phyloP scores from a whole-genome alignment of 2,113 vertebrate genomes.

The Promerops cafer region DNA sequence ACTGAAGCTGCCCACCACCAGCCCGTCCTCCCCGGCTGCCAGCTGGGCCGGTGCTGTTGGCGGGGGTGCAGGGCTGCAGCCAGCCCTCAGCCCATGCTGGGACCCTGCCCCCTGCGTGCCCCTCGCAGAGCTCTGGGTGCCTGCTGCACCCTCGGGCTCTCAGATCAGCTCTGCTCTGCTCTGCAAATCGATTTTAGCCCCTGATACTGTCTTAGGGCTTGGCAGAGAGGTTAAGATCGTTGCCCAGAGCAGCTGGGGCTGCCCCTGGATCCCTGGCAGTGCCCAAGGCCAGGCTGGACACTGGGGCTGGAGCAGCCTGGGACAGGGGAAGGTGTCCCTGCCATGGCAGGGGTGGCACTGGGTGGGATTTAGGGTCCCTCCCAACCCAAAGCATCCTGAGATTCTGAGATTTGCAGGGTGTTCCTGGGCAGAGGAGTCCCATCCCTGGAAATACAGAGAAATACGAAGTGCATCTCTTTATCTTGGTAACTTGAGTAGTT shows the following conservation, averaged over 20 bases:
- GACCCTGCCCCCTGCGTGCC: accelerated
- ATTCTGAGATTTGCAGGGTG: neutral
- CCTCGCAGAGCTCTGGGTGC: accelerated
- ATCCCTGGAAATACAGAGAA: neutral
- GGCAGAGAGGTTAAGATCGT: too few relatives aligned
- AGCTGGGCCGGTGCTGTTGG: neutral
- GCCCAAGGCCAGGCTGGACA: neutral
- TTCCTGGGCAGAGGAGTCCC: neutral
- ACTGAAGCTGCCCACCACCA: neutral
- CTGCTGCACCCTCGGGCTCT: neutral
- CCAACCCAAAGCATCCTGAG: neutral
- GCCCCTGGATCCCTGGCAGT: neutral
- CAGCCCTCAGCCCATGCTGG: accelerated
- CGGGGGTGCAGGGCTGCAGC: neutral
- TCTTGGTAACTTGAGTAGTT: accelerated
- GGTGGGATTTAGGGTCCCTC: accelerated
- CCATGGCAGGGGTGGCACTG: neutral
- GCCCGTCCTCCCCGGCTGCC: accelerated
- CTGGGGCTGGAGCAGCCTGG: neutral
- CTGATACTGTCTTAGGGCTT: accelerated
- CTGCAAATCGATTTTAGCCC: accelerated
- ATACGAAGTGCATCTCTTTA: accelerated
- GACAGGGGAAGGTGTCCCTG: neutral
- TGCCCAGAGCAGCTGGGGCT: neutral
- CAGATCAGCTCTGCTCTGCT: neutral